Base-by-base conservation (phyloP, 1,140 invertebrate species). In the Dendroctonus valens region DNA sequence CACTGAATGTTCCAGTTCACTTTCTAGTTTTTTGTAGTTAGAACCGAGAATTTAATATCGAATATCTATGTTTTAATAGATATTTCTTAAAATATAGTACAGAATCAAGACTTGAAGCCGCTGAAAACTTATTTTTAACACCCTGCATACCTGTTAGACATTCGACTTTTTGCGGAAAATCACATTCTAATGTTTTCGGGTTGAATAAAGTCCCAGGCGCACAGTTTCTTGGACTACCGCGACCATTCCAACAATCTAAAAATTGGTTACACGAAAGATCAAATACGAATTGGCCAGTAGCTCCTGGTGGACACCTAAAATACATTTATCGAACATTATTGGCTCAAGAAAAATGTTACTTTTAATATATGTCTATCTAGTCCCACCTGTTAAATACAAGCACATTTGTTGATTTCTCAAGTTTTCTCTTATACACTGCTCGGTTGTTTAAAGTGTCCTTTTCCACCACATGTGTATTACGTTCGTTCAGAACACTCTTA, bases 141-240 rank as follows among this genome's bases (percentile, higher is more conserved):
- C 26, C 3, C 3, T 26, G 14, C 39, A 38, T 59, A 68, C 74
- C 70, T 6, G 76, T 79, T 37, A 82, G 76, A 74, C 87, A 89
- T 12, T 81, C 79, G 0, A 88, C 86, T 75, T 88, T 87, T 57
- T 82, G 71, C 0, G 84, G 83, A 67, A 82, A 85, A 77, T 90
- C 87, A 69, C 89, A 90, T 61, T 84, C 81, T 26, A 83, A 71
- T 0, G 80, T 84, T 11, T 79, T 74, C 0, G 85, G 81, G 78
- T 88, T 89, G 71, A 90, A 91, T 0, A 86, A 74, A 0, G 88
- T 89, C 37, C 87, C 88, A 0, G 86, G 83, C 0, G 83, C 80
- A 72, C 89, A 91, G 6, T 82, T 82, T 71, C 86, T 82, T 3
- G 86, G 78, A 42, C 78, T 75, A 7, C 84, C 83, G 38, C 82